A percentile compares a stretch with the other conserved stretches of the same genome.
phyloP scores from a whole-genome alignment of 2,797 vertebrate genomes.

The Pangasius larnaudii region DNA sequence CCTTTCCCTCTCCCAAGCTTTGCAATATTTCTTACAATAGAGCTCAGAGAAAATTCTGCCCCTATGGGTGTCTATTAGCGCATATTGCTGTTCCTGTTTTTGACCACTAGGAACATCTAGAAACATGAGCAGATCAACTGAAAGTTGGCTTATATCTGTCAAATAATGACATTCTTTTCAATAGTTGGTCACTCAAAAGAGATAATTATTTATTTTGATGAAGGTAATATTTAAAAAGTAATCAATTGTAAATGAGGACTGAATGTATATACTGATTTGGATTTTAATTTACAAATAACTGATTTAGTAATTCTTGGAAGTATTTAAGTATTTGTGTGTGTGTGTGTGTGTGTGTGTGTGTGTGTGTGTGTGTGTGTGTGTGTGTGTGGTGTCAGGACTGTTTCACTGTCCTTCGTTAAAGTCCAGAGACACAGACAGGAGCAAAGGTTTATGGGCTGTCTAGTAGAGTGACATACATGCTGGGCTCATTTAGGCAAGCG shows the following conservation, averaged over 20 bases:
- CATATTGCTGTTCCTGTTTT: neutral
- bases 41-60: neutral
- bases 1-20: neutral
- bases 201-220: neutral
- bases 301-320: neutral
- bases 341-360: too few relatives aligned
- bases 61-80: neutral
- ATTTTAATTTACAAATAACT: neutral
- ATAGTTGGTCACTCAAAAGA: neutral
- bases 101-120: neutral
- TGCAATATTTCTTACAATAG: neutral
- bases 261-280: neutral
- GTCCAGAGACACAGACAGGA: conserved; percentile 21
- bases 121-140: neutral
- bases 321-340: neutral
- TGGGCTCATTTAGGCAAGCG: conserved; percentile 27
- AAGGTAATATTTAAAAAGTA: neutral
- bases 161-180: neutral
- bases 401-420: conserved; percentile 16
- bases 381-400: neutral
- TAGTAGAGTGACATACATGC: conserved; percentile 44
- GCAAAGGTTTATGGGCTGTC: conserved; percentile 44
- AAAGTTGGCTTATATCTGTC: neutral
- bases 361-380: neutral
- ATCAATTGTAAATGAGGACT: neutral